These are phyloP conservation scores for Fragum whitleyi DNA, from an alignment of 2,888 invertebrate genomes.

Conservation along the genomic window DNA sequence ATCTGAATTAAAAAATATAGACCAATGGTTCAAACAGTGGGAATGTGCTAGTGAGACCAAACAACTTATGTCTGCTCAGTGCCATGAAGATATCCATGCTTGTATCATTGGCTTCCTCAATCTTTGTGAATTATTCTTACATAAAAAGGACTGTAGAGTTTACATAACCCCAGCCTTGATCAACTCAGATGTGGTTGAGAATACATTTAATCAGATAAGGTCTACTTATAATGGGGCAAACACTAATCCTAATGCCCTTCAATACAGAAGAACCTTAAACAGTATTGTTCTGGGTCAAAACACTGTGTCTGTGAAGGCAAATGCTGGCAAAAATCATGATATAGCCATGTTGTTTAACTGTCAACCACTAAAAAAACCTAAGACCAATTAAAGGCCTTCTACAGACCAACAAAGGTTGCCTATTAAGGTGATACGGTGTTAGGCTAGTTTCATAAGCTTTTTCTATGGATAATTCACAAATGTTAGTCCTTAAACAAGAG, in stretches of 20 bases:
- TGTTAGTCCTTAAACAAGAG: no score
- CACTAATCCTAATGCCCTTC: conserved; percentile 31
- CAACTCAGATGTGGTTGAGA: conserved; percentile 39
- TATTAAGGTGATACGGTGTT: conserved; percentile 17
- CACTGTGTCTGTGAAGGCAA: conserved; percentile 22
- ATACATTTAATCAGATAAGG: conserved; percentile 25
- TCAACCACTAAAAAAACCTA: neutral
- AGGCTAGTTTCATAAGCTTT: no score
- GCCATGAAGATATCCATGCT: conserved; percentile 25
- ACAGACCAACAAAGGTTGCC: neutral
- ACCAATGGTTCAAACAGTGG: conserved; percentile 29
- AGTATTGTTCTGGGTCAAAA: conserved; percentile 32
- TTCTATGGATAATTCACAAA: no score
- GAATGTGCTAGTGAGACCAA: neutral
- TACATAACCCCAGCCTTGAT: conserved; percentile 33
- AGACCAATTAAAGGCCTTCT: neutral
- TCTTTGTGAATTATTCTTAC: neutral
- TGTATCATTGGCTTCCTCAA: conserved; percentile 19
- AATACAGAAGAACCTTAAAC: conserved; percentile 29
- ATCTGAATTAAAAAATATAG: conserved; percentile 12
- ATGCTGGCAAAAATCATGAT: conserved; percentile 29
- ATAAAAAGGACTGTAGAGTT: neutral
- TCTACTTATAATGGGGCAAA: conserved; percentile 28
- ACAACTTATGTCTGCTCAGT: conserved; percentile 13
- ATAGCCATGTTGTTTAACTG: conserved; percentile 19